Conservation (phyloP, 2,888 invertebrate species). For the Myopa testacea region DNA sequence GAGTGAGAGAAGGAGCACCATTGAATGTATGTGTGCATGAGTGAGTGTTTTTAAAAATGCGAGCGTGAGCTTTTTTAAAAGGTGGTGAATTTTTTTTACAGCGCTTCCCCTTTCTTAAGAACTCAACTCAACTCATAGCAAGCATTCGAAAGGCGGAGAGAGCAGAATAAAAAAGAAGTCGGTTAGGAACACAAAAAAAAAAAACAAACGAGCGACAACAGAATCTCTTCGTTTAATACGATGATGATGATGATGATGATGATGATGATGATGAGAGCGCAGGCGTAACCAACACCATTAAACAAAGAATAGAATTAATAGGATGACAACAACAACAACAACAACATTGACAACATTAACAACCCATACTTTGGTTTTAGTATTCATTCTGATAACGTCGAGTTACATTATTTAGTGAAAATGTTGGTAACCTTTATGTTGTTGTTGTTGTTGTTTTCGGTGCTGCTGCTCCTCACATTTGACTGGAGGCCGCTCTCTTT, state of each 20-base stretch:
- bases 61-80: conserved; percentile 14
- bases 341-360: conserved; percentile 42
- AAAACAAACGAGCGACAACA: conserved; percentile 8
- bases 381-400: background rate
- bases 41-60: conserved; percentile 51
- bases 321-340: conserved; percentile 35
- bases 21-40: background rate
- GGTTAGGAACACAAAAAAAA: conserved; percentile 19
- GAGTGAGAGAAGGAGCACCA: background rate
- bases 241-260: too few relatives aligned
- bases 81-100: conserved; percentile 39
- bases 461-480: background rate
- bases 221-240: background rate
- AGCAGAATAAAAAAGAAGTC: background rate
- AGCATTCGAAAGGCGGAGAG: background rate
- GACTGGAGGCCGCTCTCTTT: background rate
- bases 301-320: conserved; percentile 14
- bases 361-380: too few relatives aligned
- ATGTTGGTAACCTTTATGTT: background rate
- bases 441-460: conserved; percentile 1
- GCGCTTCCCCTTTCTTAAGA: conserved; percentile 11
- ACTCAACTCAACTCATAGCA: conserved; percentile 23
- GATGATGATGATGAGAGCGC: background rate
- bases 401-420: background rate
- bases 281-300: conserved; percentile 23